Conservation (phyloP, 2,113 vertebrate genomes). For the Junco hyemalis region DNA sequence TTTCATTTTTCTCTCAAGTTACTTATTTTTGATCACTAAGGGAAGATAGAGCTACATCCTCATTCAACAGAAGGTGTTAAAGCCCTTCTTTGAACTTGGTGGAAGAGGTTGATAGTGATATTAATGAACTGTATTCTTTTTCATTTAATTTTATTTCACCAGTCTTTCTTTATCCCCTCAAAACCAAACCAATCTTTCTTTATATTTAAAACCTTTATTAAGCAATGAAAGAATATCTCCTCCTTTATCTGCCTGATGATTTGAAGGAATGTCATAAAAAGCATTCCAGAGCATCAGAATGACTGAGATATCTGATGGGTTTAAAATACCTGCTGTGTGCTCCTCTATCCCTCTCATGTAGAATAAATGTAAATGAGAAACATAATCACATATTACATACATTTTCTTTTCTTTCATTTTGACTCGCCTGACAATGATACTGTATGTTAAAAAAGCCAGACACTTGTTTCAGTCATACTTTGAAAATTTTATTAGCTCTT, state of each 20-base stretch:
- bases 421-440: neutral
- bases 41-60: neutral
- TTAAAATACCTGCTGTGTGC: neutral
- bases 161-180: neutral
- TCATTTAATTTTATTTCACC: neutral
- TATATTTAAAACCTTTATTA: neutral
- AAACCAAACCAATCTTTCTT: neutral
- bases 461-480: neutral
- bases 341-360: neutral
- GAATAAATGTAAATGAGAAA: neutral
- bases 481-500: neutral
- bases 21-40: neutral
- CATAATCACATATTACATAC: neutral
- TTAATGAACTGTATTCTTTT: neutral
- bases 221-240: neutral
- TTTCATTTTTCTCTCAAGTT: neutral
- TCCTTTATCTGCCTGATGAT: neutral
- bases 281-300: neutral
- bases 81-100: neutral
- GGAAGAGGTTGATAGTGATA: neutral
- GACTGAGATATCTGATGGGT: neutral
- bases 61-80: neutral
- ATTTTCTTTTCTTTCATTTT: neutral
- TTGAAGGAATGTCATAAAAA: neutral
- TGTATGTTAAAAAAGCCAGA: neutral